Evolutionary conservation across 1,140 invertebrate species (phyloP).

Genomic region (Lycorma delicatula): DNA sequence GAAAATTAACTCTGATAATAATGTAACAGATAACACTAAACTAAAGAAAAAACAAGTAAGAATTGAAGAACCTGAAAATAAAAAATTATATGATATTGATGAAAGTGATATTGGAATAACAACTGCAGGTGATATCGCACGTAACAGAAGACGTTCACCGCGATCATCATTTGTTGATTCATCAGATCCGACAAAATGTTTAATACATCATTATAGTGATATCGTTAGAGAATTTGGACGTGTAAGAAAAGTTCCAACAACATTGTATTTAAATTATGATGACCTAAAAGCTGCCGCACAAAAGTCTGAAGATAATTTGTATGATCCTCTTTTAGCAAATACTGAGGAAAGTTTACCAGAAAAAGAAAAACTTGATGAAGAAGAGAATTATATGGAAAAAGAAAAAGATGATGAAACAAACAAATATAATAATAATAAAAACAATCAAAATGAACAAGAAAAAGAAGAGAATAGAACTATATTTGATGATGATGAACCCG

Average conservation of each 20-base stretch:
- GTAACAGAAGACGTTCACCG: conserved; percentile 17
- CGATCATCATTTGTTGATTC: background rate
- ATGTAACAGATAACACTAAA: conserved; percentile 12
- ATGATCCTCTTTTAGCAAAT: conserved; percentile 13
- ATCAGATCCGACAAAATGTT: conserved; percentile 43
- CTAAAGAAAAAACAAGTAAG: conserved; percentile 22
- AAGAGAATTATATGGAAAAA: conserved; percentile 2
- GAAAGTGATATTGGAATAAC: conserved; percentile 19
- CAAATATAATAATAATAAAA: background rate
- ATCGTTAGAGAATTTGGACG: conserved; percentile 59
- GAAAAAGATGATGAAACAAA: background rate
- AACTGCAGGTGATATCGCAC: conserved; percentile 20
- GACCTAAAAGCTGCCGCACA: conserved; percentile 51
- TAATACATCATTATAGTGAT: conserved; percentile 71
- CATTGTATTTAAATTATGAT: conserved; percentile 51
- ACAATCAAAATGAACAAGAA: background rate
- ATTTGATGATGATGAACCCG: background rate
- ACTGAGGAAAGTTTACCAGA: background rate
- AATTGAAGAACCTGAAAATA: conserved; percentile 27
- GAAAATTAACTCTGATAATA: background rate
- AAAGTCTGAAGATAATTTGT: conserved; percentile 30
- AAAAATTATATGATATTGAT: background rate
- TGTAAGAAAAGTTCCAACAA: conserved; percentile 43
- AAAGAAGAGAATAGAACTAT: background rate
- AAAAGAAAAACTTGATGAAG: background rate